A percentile compares a stretch with the other conserved stretches of the same genome.
These are phyloP conservation scores for Polypedilum pembai DNA, from an alignment of 1,140 invertebrate species.

Conservation along the genomic window DNA sequence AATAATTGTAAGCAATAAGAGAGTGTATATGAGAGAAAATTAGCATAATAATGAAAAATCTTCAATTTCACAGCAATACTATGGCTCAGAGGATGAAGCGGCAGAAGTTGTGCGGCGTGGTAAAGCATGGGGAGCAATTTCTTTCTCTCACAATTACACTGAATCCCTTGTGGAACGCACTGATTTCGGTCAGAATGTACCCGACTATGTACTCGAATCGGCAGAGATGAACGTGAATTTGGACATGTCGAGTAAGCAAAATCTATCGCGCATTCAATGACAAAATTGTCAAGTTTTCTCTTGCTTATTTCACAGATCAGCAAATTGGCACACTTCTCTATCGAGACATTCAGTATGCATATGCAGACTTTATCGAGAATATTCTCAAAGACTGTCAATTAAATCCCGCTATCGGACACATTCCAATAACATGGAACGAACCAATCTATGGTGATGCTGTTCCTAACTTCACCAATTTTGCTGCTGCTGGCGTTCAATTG, in stretches of 20 bases:
- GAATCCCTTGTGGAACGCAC: conserved; percentile 62
- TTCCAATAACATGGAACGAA: conserved; percentile 68
- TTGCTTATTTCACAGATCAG: conserved; percentile 62
- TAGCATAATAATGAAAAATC: conserved; percentile 22
- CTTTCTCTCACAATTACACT: conserved; percentile 78
- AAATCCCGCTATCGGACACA: conserved; percentile 59
- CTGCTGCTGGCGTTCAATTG: conserved; percentile 86
- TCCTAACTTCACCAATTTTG: conserved; percentile 89
- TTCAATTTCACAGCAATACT: conserved; percentile 42
- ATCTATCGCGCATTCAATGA: neutral
- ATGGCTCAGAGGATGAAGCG: conserved; percentile 50
- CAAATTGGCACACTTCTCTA: conserved; percentile 79
- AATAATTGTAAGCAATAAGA: conserved; percentile 50
- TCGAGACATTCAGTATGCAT: conserved; percentile 64
- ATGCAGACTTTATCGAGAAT: conserved; percentile 61
- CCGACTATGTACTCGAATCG: conserved; percentile 58
- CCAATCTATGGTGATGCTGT: conserved; percentile 78
- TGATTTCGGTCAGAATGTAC: conserved; percentile 57
- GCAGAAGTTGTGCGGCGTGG: conserved; percentile 63
- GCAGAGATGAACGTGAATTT: conserved; percentile 71
- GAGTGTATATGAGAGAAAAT: conserved; percentile 14
- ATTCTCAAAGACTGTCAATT: conserved; percentile 59
- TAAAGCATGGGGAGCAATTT: conserved; percentile 71
- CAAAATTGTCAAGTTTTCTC: neutral
- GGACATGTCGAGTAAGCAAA: conserved; percentile 80